A percentile compares a stretch with the other conserved stretches of the same genome.
Evolutionary conservation across 2,797 vertebrate genomes (phyloP).

Genomic region (Nannoperca obscura): DNA sequence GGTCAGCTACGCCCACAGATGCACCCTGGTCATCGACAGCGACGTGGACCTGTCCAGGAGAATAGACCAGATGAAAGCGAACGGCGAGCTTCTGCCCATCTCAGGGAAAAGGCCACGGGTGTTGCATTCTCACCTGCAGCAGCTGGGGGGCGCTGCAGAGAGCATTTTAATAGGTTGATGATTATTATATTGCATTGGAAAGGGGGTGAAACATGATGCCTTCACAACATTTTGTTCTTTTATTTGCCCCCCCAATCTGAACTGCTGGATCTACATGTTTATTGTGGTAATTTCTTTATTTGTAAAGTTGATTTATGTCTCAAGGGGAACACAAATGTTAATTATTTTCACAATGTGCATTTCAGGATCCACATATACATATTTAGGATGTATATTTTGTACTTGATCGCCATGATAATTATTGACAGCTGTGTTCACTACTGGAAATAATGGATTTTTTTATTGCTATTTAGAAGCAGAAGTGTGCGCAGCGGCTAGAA

Average conservation of each 20-base stretch:
- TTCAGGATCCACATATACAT: not conserved
- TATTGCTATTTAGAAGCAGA: not conserved
- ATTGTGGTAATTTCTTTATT: conserved; percentile 22
- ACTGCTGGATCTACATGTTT: conserved; percentile 35
- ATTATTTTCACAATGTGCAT: conserved; percentile 22
- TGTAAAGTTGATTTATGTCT: not conserved
- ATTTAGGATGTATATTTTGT: conserved; percentile 35
- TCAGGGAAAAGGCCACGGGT: conserved; percentile 71
- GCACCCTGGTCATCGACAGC: conserved; percentile 78
- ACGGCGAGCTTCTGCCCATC: conserved; percentile 80
- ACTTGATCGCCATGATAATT: conserved; percentile 2
- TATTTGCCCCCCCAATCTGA: not conserved
- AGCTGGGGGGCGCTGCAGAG: conserved; percentile 63
- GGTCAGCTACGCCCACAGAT: conserved; percentile 81
- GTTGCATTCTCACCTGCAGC: conserved; percentile 68
- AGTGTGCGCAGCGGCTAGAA: conserved; percentile 43
- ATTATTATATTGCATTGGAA: not conserved
- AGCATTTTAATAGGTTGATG: conserved; percentile 77
- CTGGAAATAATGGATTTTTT: not conserved
- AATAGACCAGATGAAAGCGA: conserved; percentile 83
- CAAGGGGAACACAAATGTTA: conserved; percentile 3
- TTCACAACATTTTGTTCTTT: conserved; percentile 5
- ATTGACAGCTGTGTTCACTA: not conserved
- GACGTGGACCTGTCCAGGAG: conserved; percentile 74
- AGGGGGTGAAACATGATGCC: conserved; percentile 12